phyloP scores from a whole-genome alignment of 2,797 vertebrate species.

The Pseudopleuronectes americanus region DNA sequence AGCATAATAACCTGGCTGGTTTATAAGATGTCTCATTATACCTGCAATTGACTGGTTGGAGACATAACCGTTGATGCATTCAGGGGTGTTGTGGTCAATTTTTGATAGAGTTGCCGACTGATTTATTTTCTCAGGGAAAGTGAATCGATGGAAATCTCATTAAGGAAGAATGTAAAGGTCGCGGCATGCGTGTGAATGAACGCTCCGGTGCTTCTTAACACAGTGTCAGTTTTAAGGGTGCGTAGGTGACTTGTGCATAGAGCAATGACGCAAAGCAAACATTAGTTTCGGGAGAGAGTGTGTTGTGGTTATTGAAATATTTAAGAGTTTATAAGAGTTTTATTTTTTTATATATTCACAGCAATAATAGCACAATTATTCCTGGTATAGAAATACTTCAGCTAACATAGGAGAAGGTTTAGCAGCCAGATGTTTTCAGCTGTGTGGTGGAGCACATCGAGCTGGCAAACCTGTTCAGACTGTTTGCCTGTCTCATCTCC shows the following conservation, averaged over 20 bases:
- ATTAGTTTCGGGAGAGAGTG: background rate
- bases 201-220: slow-evolving; percentile 49
- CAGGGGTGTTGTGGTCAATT: slow-evolving; percentile 68
- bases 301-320: background rate
- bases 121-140: slow-evolving; percentile 72
- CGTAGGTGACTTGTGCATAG: slow-evolving; percentile 1
- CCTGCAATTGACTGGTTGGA: slow-evolving; percentile 54
- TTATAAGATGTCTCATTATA: slow-evolving; percentile 70
- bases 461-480: background rate
- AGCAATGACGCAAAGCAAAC: slow-evolving; percentile 2
- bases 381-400: background rate
- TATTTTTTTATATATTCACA: background rate
- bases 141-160: slow-evolving; percentile 78
- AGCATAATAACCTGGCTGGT: slow-evolving; percentile 43
- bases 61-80: slow-evolving; percentile 52
- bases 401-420: no score
- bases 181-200: slow-evolving; percentile 51
- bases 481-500: slow-evolving; percentile 11
- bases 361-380: slow-evolving; percentile 8
- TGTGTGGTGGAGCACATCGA: background rate
- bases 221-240: slow-evolving; percentile 25
- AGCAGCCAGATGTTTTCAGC: background rate
- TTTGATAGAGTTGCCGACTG: slow-evolving; percentile 72
- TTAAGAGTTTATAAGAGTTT: background rate
- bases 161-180: slow-evolving; percentile 75